Evolutionary conservation across 2,797 vertebrate genomes (phyloP).

Genomic region (Sus cebifrons): DNA sequence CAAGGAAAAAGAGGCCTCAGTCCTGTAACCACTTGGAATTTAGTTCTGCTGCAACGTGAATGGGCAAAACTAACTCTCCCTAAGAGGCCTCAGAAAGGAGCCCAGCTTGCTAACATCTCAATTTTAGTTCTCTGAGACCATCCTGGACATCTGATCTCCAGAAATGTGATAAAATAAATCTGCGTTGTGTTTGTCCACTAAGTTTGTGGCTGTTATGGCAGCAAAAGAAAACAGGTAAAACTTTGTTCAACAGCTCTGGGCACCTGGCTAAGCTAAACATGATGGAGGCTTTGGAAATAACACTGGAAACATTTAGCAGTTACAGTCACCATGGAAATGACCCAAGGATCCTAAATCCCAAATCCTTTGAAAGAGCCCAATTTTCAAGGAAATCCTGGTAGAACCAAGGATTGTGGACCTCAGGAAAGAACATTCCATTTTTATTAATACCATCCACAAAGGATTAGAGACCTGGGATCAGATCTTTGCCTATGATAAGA

Average conservation of each 20-base stretch:
- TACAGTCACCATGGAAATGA: conserved; percentile 23
- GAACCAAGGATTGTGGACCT: not conserved
- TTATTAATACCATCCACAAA: not conserved
- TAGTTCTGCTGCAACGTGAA: not conserved
- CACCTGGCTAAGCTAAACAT: not conserved
- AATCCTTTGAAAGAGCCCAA: not conserved
- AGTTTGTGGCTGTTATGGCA: not conserved
- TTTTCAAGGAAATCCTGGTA: conserved; percentile 27
- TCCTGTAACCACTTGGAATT: not conserved
- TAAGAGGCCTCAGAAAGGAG: not conserved
- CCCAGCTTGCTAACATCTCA: not conserved
- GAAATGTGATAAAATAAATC: not conserved
- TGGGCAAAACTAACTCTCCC: not conserved
- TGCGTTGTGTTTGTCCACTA: not conserved
- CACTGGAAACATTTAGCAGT: not conserved
- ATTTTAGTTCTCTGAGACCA: not conserved
- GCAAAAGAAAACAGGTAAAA: not conserved
- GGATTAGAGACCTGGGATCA: not conserved
- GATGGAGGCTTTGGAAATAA: conserved; percentile 1
- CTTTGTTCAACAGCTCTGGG: not conserved
- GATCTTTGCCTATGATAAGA: not conserved
- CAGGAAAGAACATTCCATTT: not conserved
- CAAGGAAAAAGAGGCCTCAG: not conserved
- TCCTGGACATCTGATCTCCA: not conserved
- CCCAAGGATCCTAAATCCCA: not conserved